Conservation (phyloP, 2,888 invertebrate genomes). For the Drosophila kambysellisi region DNA sequence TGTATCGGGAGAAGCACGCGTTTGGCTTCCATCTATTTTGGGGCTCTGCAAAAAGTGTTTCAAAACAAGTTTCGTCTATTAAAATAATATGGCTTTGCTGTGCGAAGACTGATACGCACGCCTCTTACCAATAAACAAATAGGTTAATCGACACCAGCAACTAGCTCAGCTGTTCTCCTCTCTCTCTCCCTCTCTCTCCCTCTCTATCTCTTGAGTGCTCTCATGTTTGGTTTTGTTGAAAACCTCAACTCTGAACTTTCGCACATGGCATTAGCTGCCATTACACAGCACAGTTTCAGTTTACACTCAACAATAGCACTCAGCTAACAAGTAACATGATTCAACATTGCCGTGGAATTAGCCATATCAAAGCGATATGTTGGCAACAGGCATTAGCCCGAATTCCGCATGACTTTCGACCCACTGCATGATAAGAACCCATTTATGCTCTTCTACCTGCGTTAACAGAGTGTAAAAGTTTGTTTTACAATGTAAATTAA, state of each 20-base stretch:
- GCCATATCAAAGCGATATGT: slow-evolving; percentile 28
- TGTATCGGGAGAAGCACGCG: slow-evolving; percentile 8
- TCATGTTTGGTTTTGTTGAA: slow-evolving; percentile 22
- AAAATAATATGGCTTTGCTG: slow-evolving; percentile 63
- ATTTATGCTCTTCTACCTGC: not conserved
- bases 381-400: slow-evolving; percentile 2
- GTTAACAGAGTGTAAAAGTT: not conserved
- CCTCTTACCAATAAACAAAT: slow-evolving; percentile 70
- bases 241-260: slow-evolving; percentile 39
- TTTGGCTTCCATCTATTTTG: slow-evolving; percentile 48
- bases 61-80: slow-evolving; percentile 73
- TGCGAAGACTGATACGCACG: slow-evolving; percentile 14
- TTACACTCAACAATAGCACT: slow-evolving; percentile 14
- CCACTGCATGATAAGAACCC: not conserved
- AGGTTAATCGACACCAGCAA: slow-evolving; percentile 67
- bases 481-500: not conserved
- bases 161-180: slow-evolving; percentile 8
- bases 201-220: slow-evolving; percentile 38
- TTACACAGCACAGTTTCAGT: slow-evolving; percentile 27
- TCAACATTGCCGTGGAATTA: not conserved
- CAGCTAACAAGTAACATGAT: not conserved
- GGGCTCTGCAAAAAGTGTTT: slow-evolving; percentile 63
- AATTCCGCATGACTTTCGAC: not conserved
- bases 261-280: slow-evolving; percentile 19
- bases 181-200: not conserved